Base-by-base conservation (phyloP, 2,797 vertebrate genomes). In the Tokudaia tokunoshimensis region DNA sequence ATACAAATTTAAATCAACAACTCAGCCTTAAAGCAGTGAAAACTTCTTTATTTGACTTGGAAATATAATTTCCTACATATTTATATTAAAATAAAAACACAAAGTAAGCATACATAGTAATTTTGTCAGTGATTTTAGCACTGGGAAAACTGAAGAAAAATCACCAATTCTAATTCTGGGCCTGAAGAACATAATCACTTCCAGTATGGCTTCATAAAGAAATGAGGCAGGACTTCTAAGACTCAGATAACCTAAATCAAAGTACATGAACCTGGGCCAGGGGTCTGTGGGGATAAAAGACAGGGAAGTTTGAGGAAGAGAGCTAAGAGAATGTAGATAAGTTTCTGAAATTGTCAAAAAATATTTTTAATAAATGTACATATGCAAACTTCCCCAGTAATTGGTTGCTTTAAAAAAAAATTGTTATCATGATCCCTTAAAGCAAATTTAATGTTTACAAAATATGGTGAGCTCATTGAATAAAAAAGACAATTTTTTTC, bases 1-100 rank as follows among this genome's bases (percentile, higher is more conserved):
- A 78, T 50, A 78, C 29, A 89, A 55, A 9, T 82, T 70, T 91
- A 10, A 70, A 82, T 61, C 6, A 31, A 94, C 72, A 79, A 91
- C 3, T 82, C 72, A 89, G 6, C 93, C 44, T 87, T 91, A 91
- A 96, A 81, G 31, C 26, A 91, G 26, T 84, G 2, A 12, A 95
- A 94, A 91, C 52, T 34, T 70, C n/a, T 63, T 0, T 95, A 3
- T 12, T 90, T 95, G 61, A 79, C 44, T 31, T 94, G 24, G 79
- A 91, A 72, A 22, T 55, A 91, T 91, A 84, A 72, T 15, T 44
- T 63, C 6, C 50, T 84, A 91, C 17, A 34, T n/a, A 26, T 5
- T 31, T 63, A 1, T 4, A 47, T 76, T 94, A 29, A 86, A 87
- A 50, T 22, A 37, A 34, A 29, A 65, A 44, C 8, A 47, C 3